Conservation (phyloP, 2,113 vertebrate species). For the Nycticorax nycticorax region DNA sequence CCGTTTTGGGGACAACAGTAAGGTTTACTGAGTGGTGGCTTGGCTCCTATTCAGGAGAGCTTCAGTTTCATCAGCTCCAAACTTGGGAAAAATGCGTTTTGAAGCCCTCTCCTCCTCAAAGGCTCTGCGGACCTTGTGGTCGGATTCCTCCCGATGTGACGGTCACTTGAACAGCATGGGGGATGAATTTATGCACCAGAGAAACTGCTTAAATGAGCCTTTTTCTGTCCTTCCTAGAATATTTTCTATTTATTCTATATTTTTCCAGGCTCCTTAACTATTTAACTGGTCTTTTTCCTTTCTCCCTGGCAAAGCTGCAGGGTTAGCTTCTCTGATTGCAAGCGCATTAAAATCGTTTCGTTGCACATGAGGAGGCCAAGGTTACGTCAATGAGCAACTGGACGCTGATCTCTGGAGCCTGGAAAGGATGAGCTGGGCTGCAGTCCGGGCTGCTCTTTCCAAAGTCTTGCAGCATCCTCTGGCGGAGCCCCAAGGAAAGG, state of each 20-base stretch:
- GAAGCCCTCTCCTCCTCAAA: background rate
- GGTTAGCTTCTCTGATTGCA: too few species aligned
- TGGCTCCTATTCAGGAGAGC: background rate
- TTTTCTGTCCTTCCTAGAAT: background rate
- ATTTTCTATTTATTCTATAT: background rate
- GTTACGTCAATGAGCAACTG: background rate
- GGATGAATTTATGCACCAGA: background rate
- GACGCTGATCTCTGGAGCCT: background rate
- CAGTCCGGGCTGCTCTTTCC: background rate
- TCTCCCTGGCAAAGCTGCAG: background rate
- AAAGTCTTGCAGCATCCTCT: constrained; percentile 61
- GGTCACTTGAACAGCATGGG: background rate
- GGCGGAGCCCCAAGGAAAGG: background rate
- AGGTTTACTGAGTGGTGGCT: background rate
- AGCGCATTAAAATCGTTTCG: accelerated
- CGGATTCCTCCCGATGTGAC: background rate
- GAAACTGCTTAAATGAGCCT: background rate
- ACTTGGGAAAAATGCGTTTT: background rate
- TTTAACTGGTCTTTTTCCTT: background rate
- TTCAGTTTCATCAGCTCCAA: background rate
- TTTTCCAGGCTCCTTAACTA: background rate
- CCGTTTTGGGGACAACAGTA: background rate
- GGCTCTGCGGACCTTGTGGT: background rate
- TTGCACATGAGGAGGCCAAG: accelerated
- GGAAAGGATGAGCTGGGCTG: background rate